phyloP scores from a whole-genome alignment of 2,888 invertebrate genomes.

The Drosophila mimica region DNA sequence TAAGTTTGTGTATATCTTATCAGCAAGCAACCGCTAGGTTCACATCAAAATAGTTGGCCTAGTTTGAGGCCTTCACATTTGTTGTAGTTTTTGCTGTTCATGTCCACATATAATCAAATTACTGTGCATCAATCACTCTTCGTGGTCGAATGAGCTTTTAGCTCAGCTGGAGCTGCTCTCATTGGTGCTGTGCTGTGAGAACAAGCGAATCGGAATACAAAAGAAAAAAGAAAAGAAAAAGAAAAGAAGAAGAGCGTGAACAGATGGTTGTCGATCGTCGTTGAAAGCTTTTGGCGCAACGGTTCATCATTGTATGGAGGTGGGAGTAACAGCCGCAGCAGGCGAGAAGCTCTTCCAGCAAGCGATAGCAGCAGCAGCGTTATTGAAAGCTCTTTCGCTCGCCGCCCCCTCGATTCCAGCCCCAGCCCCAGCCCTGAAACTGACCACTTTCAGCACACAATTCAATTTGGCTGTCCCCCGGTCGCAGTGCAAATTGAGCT shows the following conservation, averaged over 20 bases:
- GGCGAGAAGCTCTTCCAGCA: constrained; percentile 53
- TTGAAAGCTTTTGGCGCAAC: constrained; percentile 32
- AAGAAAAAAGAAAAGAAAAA: not conserved
- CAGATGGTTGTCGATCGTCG: constrained; percentile 3
- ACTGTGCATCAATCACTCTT: not conserved
- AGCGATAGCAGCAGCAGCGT: constrained; percentile 27
- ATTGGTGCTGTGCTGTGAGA: not conserved
- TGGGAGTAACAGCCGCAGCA: constrained; percentile 21
- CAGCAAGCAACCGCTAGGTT: not conserved
- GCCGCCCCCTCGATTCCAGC: constrained; percentile 19
- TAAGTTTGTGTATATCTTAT: constrained; percentile 1
- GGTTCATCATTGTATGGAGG: not conserved
- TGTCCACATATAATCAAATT: not conserved
- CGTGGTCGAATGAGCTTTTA: not conserved
- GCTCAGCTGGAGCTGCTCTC: constrained; percentile 1
- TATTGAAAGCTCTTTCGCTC: constrained; percentile 52
- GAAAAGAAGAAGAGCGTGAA: not conserved
- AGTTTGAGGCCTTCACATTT: not conserved
- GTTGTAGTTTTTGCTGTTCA: not conserved
- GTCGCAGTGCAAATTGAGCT: constrained; percentile 66
- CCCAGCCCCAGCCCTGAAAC: constrained; percentile 7
- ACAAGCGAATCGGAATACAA: not conserved
- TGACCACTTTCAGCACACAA: constrained; percentile 27
- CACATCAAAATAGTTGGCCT: not conserved
- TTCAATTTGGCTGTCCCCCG: constrained; percentile 30